Conservation (phyloP, 2,797 vertebrate genomes). For the Dendrocincla tyrannina region DNA sequence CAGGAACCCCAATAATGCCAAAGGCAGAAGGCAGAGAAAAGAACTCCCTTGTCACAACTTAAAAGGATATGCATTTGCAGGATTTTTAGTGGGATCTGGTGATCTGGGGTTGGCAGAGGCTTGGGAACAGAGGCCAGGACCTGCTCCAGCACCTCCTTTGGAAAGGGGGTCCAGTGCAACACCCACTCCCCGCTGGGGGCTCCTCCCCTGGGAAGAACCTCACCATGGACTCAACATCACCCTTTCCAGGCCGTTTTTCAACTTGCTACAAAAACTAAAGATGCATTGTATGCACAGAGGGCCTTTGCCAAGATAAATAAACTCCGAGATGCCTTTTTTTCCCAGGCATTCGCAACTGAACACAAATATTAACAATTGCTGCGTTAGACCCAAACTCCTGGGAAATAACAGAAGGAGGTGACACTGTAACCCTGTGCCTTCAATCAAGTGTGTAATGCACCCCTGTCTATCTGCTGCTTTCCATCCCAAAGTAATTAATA, state of each 20-base stretch:
- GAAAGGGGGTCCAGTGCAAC: neutral
- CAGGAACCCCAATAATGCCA: neutral
- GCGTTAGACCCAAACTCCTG: neutral
- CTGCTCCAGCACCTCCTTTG: neutral
- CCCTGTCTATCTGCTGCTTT: slow-evolving; percentile 29
- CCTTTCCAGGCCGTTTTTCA: neutral
- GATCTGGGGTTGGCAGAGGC: neutral
- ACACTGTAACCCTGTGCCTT: neutral
- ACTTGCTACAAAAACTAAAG: slow-evolving; percentile 12
- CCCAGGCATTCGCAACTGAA: neutral
- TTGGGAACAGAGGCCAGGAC: neutral
- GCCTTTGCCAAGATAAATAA: slow-evolving; percentile 54
- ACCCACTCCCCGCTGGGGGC: neutral
- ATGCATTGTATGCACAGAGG: neutral
- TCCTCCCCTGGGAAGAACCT: neutral
- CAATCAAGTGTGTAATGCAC: neutral
- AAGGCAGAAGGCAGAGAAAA: neutral
- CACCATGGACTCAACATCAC: neutral
- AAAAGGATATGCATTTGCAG: neutral
- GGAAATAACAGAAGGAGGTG: slow-evolving; percentile 16
- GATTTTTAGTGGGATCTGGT: neutral
- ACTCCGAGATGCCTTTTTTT: slow-evolving; percentile 1
- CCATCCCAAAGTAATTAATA: slow-evolving; percentile 76
- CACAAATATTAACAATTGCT: neutral
- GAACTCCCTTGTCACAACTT: neutral